phyloP scores from a whole-genome alignment of 2,888 invertebrate species.

The Heliconius charithonia region DNA sequence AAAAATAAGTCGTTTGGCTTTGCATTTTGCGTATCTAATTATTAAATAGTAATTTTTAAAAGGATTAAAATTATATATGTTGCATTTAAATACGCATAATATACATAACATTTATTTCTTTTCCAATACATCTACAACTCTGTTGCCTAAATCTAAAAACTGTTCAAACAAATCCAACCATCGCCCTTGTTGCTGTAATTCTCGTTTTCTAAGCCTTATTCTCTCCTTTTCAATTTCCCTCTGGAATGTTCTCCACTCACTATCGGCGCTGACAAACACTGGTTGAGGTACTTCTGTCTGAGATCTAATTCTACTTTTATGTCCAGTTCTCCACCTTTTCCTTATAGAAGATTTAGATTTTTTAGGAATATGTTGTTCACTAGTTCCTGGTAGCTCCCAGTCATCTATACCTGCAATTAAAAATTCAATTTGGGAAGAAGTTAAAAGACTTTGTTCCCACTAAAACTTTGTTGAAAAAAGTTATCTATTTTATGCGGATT shows the following conservation, averaged over 20 bases:
- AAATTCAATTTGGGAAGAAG: not conserved
- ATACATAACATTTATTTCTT: conserved; percentile 14
- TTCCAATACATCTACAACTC: conserved; percentile 27
- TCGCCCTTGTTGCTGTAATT: conserved; percentile 23
- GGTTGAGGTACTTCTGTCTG: not conserved
- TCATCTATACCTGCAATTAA: conserved; percentile 17
- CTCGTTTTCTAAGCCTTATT: conserved; percentile 23
- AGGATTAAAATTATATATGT: not conserved
- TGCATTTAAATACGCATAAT: not conserved
- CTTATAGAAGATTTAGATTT: conserved; percentile 18
- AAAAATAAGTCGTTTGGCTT: not conserved
- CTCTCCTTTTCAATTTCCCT: conserved; percentile 29
- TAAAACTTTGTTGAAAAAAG: no score
- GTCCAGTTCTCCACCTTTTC: conserved; percentile 10
- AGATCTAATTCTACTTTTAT: conserved; percentile 3
- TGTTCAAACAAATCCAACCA: conserved; percentile 28
- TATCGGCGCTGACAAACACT: conserved; percentile 14
- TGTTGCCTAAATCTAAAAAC: conserved; percentile 27
- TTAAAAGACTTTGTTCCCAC: no score
- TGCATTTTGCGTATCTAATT: not conserved
- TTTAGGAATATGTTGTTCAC: conserved; percentile 13
- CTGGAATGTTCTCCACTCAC: conserved; percentile 21
- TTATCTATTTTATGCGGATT: no score
- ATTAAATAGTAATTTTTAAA: no score
- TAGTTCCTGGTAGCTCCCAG: conserved; percentile 18